phyloP scores from a whole-genome alignment of 2,888 invertebrate species.

The Dasypolia templi region DNA sequence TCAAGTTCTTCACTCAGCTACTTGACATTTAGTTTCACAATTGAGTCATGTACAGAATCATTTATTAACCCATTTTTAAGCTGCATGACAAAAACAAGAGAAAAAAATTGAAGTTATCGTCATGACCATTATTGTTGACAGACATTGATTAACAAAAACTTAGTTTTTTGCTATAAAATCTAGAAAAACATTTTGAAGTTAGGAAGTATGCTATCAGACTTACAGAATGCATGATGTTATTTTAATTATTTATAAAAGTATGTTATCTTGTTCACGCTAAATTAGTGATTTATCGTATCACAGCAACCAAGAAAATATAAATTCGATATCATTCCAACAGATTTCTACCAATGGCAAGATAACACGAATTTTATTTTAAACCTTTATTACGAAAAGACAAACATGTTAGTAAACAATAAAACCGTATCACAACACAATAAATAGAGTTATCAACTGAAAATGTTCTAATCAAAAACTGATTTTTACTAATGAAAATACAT shows the following conservation, averaged over 20 bases:
- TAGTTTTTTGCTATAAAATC: neutral
- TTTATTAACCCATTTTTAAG: neutral
- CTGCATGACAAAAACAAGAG: too few relatives aligned
- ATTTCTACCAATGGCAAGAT: constrained; percentile 16
- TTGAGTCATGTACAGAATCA: constrained; percentile 9
- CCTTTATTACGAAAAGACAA: neutral
- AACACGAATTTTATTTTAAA: constrained; percentile 16
- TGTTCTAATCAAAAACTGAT: constrained; percentile 19
- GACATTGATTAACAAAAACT: too few relatives aligned
- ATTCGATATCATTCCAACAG: constrained; percentile 20
- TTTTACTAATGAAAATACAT: constrained; percentile 13
- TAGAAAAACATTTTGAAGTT: neutral
- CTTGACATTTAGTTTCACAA: constrained; percentile 34
- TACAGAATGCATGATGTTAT: constrained; percentile 10
- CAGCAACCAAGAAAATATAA: constrained; percentile 45
- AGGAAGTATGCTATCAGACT: neutral
- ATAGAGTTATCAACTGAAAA: constrained; percentile 12
- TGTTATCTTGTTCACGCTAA: neutral
- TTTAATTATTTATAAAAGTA: neutral
- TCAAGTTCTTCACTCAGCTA: neutral
- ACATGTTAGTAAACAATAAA: constrained; percentile 24
- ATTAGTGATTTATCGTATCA: constrained; percentile 32
- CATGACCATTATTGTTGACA: neutral
- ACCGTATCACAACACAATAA: neutral
- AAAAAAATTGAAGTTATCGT: neutral